Conservation (phyloP, 2,797 vertebrate species). For the Gymnoscopelus braueri region DNA sequence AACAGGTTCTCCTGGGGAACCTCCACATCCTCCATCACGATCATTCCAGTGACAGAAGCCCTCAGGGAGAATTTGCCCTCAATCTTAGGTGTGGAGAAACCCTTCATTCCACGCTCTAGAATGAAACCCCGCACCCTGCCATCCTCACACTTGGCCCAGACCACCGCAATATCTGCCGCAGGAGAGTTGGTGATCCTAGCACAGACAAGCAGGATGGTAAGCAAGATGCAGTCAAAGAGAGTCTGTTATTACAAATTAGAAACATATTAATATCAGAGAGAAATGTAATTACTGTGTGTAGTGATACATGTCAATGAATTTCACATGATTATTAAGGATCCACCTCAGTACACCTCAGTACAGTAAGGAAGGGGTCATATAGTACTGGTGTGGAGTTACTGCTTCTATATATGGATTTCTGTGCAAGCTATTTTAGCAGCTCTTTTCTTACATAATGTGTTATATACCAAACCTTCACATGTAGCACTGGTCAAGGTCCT, state of each 20-base stretch:
- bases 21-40: constrained; percentile 92
- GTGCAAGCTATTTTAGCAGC: constrained; percentile 20
- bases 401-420: constrained; percentile 37
- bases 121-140: constrained; percentile 88
- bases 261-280: too few species aligned
- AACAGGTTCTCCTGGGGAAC: constrained; percentile 91
- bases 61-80: constrained; percentile 94
- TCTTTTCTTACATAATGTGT: constrained; percentile 3
- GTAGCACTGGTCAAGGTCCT: not conserved
- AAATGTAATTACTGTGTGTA: too few species aligned
- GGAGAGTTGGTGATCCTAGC: constrained; percentile 93
- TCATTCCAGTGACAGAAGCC: constrained; percentile 91
- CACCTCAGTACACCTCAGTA: too few species aligned
- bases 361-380: too few species aligned
- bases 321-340: too few species aligned
- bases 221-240: too few species aligned
- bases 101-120: constrained; percentile 88
- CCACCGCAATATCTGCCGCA: constrained; percentile 87
- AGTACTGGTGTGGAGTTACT: constrained; percentile 24
- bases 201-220: too few species aligned
- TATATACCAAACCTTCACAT: constrained; percentile 8
- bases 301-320: too few species aligned
- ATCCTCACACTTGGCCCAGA: constrained; percentile 92
- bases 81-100: constrained; percentile 89
- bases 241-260: too few species aligned